A percentile compares a stretch with the other conserved stretches of the same genome.
phyloP scores from a whole-genome alignment of 2,113 vertebrate genomes.

The Bos indicus region DNA sequence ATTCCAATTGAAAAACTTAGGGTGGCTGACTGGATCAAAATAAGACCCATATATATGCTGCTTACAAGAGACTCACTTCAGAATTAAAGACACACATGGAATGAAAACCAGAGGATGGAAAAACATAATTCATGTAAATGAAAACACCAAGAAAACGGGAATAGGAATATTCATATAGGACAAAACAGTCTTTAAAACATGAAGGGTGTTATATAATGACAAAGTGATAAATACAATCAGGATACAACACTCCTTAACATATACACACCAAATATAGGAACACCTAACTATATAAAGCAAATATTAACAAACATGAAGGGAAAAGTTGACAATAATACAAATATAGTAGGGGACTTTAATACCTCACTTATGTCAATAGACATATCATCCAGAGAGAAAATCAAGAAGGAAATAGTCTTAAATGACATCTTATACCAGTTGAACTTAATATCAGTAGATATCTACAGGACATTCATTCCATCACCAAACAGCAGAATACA shows the following conservation, averaged over 20 bases:
- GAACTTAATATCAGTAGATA: neutral
- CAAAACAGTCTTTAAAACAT: neutral
- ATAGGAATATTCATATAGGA: neutral
- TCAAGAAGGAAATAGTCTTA: neutral
- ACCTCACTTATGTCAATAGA: neutral
- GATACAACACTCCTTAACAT: neutral
- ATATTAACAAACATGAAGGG: neutral
- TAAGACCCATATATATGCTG: neutral
- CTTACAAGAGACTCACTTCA: neutral
- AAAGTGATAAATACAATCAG: neutral
- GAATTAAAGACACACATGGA: neutral
- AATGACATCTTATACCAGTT: neutral
- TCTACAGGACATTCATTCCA: neutral
- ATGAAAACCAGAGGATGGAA: neutral
- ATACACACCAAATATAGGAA: neutral
- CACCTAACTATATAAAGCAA: neutral
- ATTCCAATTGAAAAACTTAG: neutral
- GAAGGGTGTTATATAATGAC: neutral
- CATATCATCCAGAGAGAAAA: neutral
- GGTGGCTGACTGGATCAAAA: neutral
- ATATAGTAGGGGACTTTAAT: neutral
- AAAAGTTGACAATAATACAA: neutral
- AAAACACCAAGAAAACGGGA: neutral
- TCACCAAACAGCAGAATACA: neutral
- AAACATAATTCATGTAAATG: neutral